Conservation (phyloP, 1,140 invertebrate species). For the Drosophila varians region DNA sequence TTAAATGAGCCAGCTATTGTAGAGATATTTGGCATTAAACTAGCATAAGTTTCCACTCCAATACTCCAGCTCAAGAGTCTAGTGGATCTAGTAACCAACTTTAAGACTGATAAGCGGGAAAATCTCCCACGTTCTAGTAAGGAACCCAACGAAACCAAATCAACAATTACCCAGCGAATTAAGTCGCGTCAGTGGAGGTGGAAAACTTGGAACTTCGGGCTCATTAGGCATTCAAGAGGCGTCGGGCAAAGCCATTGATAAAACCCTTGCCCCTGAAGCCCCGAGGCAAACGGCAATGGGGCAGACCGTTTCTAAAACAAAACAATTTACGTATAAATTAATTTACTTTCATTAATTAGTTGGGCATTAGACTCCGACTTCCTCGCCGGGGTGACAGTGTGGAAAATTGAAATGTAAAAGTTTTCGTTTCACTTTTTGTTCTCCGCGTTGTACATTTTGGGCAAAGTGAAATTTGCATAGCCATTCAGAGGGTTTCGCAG, state of each 20-base stretch:
- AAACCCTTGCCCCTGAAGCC: constrained; percentile 27
- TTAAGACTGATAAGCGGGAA: constrained; percentile 29
- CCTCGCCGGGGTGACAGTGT: constrained; percentile 51
- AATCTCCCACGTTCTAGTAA: constrained; percentile 74
- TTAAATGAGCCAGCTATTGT: too few relatives aligned
- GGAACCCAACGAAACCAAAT: constrained; percentile 51
- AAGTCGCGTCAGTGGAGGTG: constrained; percentile 26
- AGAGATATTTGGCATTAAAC: too few relatives aligned
- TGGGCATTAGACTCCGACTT: constrained; percentile 51
- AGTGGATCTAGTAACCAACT: background rate
- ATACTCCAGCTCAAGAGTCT: background rate
- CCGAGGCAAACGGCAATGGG: constrained; percentile 7
- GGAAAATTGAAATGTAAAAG: constrained; percentile 67
- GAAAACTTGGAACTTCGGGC: constrained; percentile 38
- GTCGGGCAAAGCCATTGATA: constrained; percentile 64
- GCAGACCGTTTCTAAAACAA: constrained; percentile 59
- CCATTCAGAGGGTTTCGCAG: constrained; percentile 14
- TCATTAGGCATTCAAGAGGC: constrained; percentile 63
- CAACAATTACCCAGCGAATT: constrained; percentile 70
- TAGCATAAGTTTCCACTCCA: background rate
- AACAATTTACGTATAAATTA: constrained; percentile 78
- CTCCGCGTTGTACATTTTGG: constrained; percentile 24
- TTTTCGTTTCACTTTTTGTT: constrained; percentile 48
- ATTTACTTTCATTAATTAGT: constrained; percentile 77
- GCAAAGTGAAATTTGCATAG: constrained; percentile 60